phyloP scores from a whole-genome alignment of 2,797 vertebrate genomes.

The Ataeniobius toweri region DNA sequence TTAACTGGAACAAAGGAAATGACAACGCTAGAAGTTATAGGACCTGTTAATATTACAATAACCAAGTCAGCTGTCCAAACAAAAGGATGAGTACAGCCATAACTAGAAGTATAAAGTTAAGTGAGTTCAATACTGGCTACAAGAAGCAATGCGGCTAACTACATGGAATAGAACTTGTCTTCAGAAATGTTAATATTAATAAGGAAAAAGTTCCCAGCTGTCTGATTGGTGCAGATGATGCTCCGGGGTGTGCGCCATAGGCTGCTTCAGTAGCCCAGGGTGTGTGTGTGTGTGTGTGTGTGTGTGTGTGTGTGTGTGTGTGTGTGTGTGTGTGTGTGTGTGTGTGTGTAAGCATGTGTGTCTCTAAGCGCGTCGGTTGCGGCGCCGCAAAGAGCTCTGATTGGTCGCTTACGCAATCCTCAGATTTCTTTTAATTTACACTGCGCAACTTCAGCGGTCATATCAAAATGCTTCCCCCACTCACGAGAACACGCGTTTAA shows the following conservation, averaged over 20 bases:
- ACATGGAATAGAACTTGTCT: background rate
- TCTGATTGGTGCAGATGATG: slow-evolving; percentile 69
- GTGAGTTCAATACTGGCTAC: background rate
- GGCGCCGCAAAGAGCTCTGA: slow-evolving; percentile 67
- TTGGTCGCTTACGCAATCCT: slow-evolving; percentile 57
- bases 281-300: slow-evolving; percentile 10
- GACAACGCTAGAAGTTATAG: background rate
- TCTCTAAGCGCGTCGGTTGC: slow-evolving; percentile 57
- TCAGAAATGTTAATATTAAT: slow-evolving; percentile 11
- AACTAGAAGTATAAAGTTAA: background rate
- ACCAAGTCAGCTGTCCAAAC: background rate
- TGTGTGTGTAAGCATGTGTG: slow-evolving; percentile 15
- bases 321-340: slow-evolving; percentile 4
- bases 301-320: background rate
- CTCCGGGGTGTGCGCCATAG: slow-evolving; percentile 56
- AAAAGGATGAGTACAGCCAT: no score
- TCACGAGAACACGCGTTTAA: background rate
- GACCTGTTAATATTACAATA: background rate
- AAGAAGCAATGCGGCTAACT: background rate
- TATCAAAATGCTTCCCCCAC: slow-evolving; percentile 31
- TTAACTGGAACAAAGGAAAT: background rate
- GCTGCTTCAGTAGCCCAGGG: slow-evolving; percentile 61
- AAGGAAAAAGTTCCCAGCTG: slow-evolving; percentile 35
- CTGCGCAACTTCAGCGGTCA: slow-evolving; percentile 33
- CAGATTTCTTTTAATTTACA: slow-evolving; percentile 5